Evolutionary conservation across 2,113 vertebrate species (phyloP).

Genomic region (Rhynchopsitta pachyrhyncha): DNA sequence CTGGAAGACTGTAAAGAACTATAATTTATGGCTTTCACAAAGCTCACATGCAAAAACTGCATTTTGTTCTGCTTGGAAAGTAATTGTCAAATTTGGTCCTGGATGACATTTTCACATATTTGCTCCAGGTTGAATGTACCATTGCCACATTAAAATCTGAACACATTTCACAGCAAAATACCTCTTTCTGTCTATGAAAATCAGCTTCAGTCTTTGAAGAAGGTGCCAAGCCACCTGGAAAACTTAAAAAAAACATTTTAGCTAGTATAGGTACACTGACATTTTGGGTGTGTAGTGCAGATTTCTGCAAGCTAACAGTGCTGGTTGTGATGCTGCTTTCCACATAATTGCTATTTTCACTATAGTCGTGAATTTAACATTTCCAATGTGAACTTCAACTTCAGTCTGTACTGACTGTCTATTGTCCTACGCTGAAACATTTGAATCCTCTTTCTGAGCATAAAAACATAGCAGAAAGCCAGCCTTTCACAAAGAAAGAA

Average conservation of each 20-base stretch:
- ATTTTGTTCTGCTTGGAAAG: slow-evolving; percentile 31
- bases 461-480: not conserved
- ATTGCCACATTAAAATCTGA: slow-evolving; percentile 9
- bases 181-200: slow-evolving; percentile 34
- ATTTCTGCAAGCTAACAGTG: not conserved
- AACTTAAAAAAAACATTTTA: not conserved
- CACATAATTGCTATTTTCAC: not conserved
- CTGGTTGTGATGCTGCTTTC: not conserved
- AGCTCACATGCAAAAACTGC: not conserved
- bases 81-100: slow-evolving; percentile 19
- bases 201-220: slow-evolving; percentile 19
- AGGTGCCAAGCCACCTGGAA: slow-evolving; percentile 3
- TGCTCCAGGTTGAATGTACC: slow-evolving; percentile 41
- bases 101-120: slow-evolving; percentile 57
- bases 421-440: not conserved
- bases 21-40: not conserved
- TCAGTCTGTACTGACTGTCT: not conserved
- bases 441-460: not conserved
- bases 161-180: slow-evolving; percentile 33
- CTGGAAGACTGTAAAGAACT: not conserved
- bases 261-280: not conserved
- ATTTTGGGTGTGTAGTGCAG: not conserved
- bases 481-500: not conserved
- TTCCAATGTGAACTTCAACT: not conserved
- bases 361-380: not conserved